These are phyloP conservation scores for Tipula lateralis DNA, from an alignment of 2,888 invertebrate species.

Conservation along the genomic window DNA sequence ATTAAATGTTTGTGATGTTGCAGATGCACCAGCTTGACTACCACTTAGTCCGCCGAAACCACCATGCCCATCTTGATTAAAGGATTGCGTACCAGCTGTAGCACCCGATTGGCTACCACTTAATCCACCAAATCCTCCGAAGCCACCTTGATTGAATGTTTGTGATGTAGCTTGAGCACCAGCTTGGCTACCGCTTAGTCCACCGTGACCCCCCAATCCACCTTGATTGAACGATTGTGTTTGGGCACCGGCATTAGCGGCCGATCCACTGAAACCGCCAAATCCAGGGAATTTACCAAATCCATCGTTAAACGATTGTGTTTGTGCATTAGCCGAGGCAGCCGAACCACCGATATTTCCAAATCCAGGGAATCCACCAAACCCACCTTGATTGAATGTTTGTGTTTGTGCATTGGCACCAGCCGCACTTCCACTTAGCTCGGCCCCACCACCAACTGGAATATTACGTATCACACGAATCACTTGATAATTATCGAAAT, in stretches of 20 bases:
- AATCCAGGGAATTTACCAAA: background rate
- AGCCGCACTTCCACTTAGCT: background rate
- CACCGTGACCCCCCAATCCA: background rate
- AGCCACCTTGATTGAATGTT: background rate
- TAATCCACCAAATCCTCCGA: background rate
- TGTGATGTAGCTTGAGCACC: background rate
- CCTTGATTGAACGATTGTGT: background rate
- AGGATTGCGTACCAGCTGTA: background rate
- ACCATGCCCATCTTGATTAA: background rate
- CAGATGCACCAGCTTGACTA: background rate
- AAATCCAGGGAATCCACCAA: background rate
- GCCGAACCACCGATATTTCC: background rate
- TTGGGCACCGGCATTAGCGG: background rate
- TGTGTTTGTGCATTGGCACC: background rate
- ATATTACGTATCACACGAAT: background rate
- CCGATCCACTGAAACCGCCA: background rate
- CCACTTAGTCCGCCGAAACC: background rate
- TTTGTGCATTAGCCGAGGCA: background rate
- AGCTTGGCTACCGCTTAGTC: background rate
- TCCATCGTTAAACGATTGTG: background rate
- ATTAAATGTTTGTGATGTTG: background rate
- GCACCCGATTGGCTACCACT: constrained; percentile 15
- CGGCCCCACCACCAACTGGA: background rate
- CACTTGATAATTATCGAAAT: background rate
- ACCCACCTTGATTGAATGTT: constrained; percentile 28